Percentiles rank a stretch among this genome's conserved stretches.
phyloP scores from a whole-genome alignment of 2,113 vertebrate species.

The Cepphus grylle region DNA sequence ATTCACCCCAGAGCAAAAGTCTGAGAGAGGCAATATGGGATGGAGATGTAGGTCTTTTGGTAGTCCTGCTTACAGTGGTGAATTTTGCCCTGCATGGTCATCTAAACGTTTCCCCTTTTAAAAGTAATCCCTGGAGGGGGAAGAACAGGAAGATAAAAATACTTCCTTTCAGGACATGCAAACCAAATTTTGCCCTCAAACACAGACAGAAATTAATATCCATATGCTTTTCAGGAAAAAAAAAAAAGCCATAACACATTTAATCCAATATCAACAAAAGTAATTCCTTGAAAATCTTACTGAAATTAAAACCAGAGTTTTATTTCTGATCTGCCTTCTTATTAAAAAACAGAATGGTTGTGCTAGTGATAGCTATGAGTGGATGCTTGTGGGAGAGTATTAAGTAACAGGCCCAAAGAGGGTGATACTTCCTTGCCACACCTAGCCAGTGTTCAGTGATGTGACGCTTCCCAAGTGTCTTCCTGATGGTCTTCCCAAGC shows the following conservation, averaged over 20 bases:
- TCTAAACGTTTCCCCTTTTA: not conserved
- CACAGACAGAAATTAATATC: not conserved
- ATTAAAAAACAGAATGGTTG: not conserved
- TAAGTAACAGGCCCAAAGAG: not conserved
- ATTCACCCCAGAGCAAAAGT: not conserved
- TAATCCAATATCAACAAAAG: not conserved
- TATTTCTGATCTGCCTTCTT: not conserved
- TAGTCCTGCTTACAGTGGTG: not conserved
- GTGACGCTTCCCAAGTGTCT: not conserved
- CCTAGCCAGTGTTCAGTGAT: not conserved
- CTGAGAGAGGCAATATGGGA: not conserved
- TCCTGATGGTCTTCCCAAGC: not conserved
- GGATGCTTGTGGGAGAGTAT: not conserved
- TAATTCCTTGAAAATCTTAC: not conserved
- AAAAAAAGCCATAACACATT: not conserved
- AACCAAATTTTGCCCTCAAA: not conserved
- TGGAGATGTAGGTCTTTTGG: not conserved
- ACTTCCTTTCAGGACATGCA: not conserved
- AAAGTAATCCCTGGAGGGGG: not conserved
- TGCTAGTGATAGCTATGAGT: not conserved
- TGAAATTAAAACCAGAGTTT: not conserved
- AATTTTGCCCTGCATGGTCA: not conserved
- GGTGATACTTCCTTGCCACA: not conserved
- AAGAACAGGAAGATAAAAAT: not conserved
- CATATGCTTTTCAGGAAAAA: fast-evolving